Percentiles rank a stretch among this genome's conserved stretches.
These are phyloP conservation scores for Drosophila atripex DNA, from an alignment of 2,888 invertebrate species.

Conservation along the genomic window DNA sequence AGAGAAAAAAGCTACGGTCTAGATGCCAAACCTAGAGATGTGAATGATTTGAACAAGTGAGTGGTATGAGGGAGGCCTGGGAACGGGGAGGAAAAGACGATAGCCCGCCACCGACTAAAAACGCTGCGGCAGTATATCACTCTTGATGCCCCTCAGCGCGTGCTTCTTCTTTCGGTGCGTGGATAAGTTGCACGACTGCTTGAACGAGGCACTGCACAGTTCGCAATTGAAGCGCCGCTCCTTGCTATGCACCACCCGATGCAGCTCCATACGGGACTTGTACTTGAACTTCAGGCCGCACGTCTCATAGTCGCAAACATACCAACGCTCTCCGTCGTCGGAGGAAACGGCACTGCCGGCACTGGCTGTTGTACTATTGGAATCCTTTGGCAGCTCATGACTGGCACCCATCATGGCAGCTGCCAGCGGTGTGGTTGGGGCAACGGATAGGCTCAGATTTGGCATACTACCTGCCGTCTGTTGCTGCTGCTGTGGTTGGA, in stretches of 20 bases:
- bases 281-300: constrained; percentile 81
- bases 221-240: constrained; percentile 81
- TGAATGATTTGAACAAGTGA: constrained; percentile 24
- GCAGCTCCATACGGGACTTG: constrained; percentile 80
- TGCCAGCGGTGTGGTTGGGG: constrained; percentile 51
- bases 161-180: constrained; percentile 82
- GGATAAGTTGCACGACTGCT: constrained; percentile 80
- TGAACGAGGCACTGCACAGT: constrained; percentile 80
- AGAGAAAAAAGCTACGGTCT: constrained; percentile 3
- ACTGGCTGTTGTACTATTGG: constrained; percentile 80
- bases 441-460: constrained; percentile 59
- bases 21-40: constrained; percentile 5
- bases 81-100: not conserved
- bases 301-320: constrained; percentile 77
- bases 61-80: not conserved
- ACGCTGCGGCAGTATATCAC: constrained; percentile 68
- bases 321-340: constrained; percentile 81
- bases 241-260: constrained; percentile 81
- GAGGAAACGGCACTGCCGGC: constrained; percentile 81
- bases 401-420: constrained; percentile 50
- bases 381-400: constrained; percentile 75
- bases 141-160: constrained; percentile 75
- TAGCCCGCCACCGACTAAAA: constrained; percentile 47
- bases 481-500: constrained; percentile 32
- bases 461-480: constrained; percentile 32